Percentiles rank a stretch among this genome's conserved stretches.
Conservation (phyloP, 2,113 vertebrate genomes). For the Rhombomys opimus region DNA sequence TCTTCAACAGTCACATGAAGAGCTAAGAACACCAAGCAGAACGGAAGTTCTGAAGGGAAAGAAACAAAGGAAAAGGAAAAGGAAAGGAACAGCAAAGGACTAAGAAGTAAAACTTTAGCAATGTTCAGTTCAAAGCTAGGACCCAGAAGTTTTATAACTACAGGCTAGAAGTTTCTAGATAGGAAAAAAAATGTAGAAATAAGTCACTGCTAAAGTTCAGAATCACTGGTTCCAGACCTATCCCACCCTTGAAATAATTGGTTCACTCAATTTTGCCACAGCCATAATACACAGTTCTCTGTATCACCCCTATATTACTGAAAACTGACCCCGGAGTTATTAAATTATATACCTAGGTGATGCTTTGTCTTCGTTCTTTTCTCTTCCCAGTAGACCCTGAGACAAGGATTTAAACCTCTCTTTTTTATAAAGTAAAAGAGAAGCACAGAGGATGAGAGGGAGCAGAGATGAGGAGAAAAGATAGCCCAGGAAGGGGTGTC, state of each 20-base stretch:
- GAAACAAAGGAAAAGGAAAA: background rate
- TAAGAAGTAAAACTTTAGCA: background rate
- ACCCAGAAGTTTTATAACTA: background rate
- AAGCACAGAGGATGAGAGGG: background rate
- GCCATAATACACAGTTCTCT: background rate
- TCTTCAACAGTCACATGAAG: background rate
- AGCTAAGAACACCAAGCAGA: background rate
- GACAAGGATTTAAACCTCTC: background rate
- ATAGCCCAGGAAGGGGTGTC: background rate
- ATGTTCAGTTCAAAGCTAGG: background rate
- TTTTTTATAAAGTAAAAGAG: background rate
- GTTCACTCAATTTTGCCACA: background rate
- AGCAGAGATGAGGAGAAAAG: background rate
- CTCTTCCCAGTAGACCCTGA: background rate
- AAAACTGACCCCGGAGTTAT: background rate
- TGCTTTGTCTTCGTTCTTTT: background rate
- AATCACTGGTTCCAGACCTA: background rate
- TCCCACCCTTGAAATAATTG: background rate
- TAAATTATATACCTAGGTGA: background rate
- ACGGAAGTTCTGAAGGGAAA: background rate
- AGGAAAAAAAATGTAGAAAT: background rate
- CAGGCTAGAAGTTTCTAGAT: background rate
- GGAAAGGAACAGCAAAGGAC: background rate
- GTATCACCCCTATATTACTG: background rate
- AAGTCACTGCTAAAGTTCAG: background rate